Evolutionary conservation across 2,797 vertebrate genomes (phyloP), one percentile per base, ranked within the genome.

Genomic region (Cirrhinus molitorella): DNA sequence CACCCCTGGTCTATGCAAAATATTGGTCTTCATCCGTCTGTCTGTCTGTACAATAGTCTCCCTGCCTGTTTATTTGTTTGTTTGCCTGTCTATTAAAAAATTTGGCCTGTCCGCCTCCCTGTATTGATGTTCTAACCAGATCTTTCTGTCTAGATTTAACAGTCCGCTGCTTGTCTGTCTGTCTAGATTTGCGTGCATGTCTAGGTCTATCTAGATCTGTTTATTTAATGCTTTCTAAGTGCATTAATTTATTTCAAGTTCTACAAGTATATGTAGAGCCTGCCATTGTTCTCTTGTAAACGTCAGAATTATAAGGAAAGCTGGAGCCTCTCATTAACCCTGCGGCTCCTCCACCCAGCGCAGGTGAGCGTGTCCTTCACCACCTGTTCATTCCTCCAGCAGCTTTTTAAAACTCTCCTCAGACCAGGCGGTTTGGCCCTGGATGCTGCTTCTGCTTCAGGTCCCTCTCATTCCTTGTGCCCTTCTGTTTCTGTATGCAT

Each of bases 381-480:
- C 94, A 93, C 93, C 92, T 94, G 91, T 92, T 94, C 90, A 92
- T 94, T 92, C 88, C 81, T 91, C 87, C 88, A 87, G 89, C 92
- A 92, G 92, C 91, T 94, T 93, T 92, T 93, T 92, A 92, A 91
- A 88, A 84, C 75, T 75, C 79, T 78, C 67, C 13, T 63, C 85
- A 79, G 82, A 85, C 87, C 83, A 70, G 87, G 49, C 65, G 70
- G 78, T 87, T 90, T 81, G 5, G 19, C 86, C 83, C 28, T 84
- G 53, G 45, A 80, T 67, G 37, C 51, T 9, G 68, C 37, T 77
- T 79, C 25, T 65, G 61, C 25, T 8, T 80, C 63, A 72, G 85
- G 87, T 74, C 25, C 45, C 13, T 59, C 25, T 75, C 28, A 17
- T 65, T 82, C 21, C 21, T 43, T 14, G 28, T 34, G 43, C 75